Conservation (phyloP, 2,113 vertebrate genomes). For the Cephalopterus ornatus region DNA sequence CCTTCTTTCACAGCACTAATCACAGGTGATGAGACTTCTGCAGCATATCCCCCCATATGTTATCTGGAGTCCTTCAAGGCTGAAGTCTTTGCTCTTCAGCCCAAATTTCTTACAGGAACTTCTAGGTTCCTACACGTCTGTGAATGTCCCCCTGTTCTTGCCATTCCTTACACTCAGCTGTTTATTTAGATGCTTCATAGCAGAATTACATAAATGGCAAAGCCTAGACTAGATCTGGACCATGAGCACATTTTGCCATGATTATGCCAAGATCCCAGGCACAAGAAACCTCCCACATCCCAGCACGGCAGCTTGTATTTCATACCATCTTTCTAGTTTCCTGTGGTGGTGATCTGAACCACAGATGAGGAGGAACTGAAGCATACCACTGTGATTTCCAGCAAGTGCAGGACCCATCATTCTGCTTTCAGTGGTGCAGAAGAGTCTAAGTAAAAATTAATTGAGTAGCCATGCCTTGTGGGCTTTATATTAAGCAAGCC, state of each 20-base stretch:
- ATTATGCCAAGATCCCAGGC: neutral
- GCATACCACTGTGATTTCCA: neutral
- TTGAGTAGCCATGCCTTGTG: neutral
- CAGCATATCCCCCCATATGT: neutral
- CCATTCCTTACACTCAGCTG: neutral
- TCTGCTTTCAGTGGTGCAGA: neutral
- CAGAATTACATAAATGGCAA: neutral
- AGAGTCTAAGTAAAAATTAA: neutral
- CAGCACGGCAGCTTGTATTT: neutral
- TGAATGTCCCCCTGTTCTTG: neutral
- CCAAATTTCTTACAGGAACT: neutral
- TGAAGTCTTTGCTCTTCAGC: neutral
- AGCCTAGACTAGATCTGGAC: neutral
- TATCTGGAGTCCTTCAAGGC: neutral
- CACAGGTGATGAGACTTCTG: neutral
- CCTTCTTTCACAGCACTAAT: neutral
- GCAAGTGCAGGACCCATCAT: neutral
- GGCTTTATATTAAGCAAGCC: neutral
- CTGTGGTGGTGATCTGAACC: neutral
- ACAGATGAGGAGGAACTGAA: neutral
- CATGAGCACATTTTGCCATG: neutral
- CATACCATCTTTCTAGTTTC: neutral
- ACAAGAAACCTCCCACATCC: neutral
- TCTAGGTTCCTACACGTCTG: neutral
- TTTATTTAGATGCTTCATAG: neutral